Percentiles rank a stretch among this genome's conserved stretches.
Evolutionary conservation across 1,140 invertebrate genomes (phyloP).

Genomic region (Drosophila novamexicana): DNA sequence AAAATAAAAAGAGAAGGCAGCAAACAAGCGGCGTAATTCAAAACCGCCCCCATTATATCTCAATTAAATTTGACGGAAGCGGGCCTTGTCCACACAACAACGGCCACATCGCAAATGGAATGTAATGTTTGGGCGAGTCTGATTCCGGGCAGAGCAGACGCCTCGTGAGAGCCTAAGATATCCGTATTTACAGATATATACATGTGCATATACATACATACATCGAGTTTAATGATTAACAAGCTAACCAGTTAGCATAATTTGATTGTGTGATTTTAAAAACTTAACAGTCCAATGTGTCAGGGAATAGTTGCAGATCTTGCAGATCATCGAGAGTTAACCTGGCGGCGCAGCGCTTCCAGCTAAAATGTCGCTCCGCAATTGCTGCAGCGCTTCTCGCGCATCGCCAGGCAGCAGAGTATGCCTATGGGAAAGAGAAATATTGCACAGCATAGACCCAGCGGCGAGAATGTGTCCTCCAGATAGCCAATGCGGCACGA

Average conservation of each 20-base stretch:
- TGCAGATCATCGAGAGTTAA: background rate
- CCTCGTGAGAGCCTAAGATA: constrained; percentile 2
- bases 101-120: constrained; percentile 24
- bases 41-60: constrained; percentile 77
- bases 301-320: constrained; percentile 20
- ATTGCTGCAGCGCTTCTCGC: constrained; percentile 90
- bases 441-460: constrained; percentile 91
- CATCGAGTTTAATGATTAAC: constrained; percentile 53
- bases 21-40: constrained; percentile 62
- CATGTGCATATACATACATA: constrained; percentile 1
- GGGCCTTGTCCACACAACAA: constrained; percentile 27
- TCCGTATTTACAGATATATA: constrained; percentile 20
- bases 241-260: constrained; percentile 47
- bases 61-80: constrained; percentile 77
- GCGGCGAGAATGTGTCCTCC: constrained; percentile 91
- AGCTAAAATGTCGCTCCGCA: constrained; percentile 89
- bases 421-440: constrained; percentile 93
- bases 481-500: constrained; percentile 91
- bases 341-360: background rate
- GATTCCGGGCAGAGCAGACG: background rate
- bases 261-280: constrained; percentile 40
- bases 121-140: constrained; percentile 12
- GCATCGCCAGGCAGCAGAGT: constrained; percentile 90
- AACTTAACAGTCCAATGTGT: constrained; percentile 31
- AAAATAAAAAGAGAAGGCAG: constrained; percentile 19